phyloP scores from a whole-genome alignment of 2,888 invertebrate species.

The Alloplasta piceator region DNA sequence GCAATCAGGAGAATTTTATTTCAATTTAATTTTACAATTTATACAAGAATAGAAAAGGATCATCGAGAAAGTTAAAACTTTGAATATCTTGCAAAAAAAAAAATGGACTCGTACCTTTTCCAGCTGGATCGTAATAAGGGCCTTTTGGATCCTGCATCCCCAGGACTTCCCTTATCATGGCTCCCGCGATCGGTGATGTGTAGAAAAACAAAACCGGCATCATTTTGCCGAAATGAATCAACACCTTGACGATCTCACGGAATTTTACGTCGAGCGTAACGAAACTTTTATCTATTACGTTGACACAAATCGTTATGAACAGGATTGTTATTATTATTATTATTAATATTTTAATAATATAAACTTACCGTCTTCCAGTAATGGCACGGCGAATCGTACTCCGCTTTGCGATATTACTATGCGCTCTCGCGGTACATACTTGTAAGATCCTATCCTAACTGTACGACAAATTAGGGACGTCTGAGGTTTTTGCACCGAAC shows the following conservation, averaged over 20 bases:
- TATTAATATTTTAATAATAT: background rate
- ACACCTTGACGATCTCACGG: conserved; percentile 89
- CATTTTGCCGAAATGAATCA: conserved; percentile 90
- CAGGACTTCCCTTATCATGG: conserved; percentile 88
- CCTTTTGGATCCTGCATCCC: conserved; percentile 87
- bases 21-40: background rate
- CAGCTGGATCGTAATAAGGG: conserved; percentile 84
- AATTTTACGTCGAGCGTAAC: conserved; percentile 88
- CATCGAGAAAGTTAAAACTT: background rate
- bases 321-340: background rate
- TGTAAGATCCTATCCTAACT: conserved; percentile 93
- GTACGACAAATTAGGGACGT: conserved; percentile 89
- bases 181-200: conserved; percentile 88
- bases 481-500: conserved; percentile 79
- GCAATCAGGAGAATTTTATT: conserved; percentile 48
- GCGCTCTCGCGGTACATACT: conserved; percentile 90
- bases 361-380: conserved; percentile 81
- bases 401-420: conserved; percentile 85
- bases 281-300: conserved; percentile 72
- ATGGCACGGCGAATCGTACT: conserved; percentile 83
- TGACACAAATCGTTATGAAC: conserved; percentile 27
- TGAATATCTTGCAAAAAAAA: background rate
- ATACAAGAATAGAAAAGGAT: conserved; percentile 10
- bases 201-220: conserved; percentile 93
- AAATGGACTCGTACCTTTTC: conserved; percentile 80